phyloP scores from a whole-genome alignment of 2,113 vertebrate genomes.

The Odocoileus virginianus region DNA sequence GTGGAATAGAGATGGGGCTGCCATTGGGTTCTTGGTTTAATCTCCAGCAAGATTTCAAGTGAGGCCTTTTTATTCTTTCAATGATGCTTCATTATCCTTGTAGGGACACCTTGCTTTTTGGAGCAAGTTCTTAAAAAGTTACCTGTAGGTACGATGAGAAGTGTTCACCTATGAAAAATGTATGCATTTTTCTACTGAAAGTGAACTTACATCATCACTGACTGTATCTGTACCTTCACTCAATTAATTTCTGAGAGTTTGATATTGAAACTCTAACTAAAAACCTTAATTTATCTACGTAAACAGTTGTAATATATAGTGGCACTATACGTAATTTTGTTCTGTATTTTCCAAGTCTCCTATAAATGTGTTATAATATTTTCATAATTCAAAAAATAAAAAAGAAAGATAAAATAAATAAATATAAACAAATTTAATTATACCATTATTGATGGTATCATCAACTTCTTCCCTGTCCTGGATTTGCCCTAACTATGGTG shows the following conservation, averaged over 20 bases:
- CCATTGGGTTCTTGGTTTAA: accelerated
- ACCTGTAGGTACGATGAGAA: background rate
- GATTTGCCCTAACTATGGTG: accelerated
- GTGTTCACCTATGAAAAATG: background rate
- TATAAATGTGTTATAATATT: background rate
- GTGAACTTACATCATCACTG: background rate
- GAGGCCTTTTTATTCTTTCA: accelerated
- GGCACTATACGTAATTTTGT: background rate
- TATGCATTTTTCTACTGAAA: background rate
- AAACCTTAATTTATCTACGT: background rate
- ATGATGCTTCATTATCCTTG: background rate
- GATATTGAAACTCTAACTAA: background rate
- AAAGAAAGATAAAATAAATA: background rate
- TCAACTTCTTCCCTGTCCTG: background rate
- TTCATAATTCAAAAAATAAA: background rate
- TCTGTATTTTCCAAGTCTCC: background rate
- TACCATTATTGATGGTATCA: background rate
- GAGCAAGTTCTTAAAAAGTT: background rate
- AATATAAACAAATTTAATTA: background rate
- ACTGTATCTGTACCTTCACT: background rate
- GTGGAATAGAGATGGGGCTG: background rate
- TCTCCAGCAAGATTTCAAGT: background rate
- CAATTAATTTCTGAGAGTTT: background rate
- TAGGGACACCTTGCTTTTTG: background rate
- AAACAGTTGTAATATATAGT: background rate